These are phyloP conservation scores for Picathartes gymnocephalus DNA, from an alignment of 2,113 vertebrate species.

Conservation along the genomic window DNA sequence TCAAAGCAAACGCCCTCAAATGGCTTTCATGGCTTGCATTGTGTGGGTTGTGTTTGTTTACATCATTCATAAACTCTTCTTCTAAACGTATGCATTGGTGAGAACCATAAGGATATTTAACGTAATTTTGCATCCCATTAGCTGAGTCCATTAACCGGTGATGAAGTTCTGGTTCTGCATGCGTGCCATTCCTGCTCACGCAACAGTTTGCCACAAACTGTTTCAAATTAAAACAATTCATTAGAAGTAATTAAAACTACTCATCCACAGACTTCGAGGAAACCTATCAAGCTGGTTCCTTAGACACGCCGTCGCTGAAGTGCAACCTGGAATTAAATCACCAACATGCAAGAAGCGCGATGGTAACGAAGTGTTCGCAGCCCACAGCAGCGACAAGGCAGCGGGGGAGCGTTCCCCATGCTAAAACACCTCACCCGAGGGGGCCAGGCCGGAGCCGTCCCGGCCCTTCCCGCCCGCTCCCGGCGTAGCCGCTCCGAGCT, in stretches of 20 bases:
- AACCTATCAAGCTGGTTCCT: neutral
- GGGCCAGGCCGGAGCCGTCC: neutral
- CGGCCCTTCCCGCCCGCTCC: neutral
- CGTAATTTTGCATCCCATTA: accelerated
- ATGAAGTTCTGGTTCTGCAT: neutral
- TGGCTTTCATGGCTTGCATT: accelerated
- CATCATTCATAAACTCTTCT: neutral
- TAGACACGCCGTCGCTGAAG: accelerated
- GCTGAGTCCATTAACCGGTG: neutral
- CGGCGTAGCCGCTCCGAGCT: neutral
- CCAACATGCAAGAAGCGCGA: accelerated
- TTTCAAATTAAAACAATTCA: neutral
- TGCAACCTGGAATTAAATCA: accelerated
- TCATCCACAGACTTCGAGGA: neutral
- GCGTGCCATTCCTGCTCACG: accelerated
- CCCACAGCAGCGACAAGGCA: neutral
- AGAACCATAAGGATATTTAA: neutral
- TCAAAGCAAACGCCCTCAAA: neutral
- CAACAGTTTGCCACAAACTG: neutral
- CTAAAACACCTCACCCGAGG: accelerated
- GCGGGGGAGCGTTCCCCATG: accelerated
- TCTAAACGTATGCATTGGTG: accelerated
- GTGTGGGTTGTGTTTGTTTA: accelerated
- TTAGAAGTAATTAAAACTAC: too few relatives aligned
- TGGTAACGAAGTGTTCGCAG: accelerated